Evolutionary conservation across 1,140 invertebrate species (phyloP).

Genomic region (Penaeus japonicus): DNA sequence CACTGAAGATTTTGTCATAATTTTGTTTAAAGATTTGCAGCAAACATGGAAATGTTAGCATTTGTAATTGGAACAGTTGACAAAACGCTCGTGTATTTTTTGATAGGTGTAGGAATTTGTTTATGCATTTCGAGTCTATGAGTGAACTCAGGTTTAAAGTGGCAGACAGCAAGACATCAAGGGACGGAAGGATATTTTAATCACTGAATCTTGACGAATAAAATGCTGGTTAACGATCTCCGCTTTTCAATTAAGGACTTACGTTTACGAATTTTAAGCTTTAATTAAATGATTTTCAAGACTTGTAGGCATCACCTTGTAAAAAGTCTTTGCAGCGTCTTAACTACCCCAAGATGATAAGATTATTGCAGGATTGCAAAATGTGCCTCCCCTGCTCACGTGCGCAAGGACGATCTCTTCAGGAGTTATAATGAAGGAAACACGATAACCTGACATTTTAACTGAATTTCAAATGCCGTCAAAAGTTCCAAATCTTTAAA

Average conservation of each 20-base stretch:
- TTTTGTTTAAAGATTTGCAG: slow-evolving; percentile 34
- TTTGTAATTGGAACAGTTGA: slow-evolving; percentile 49
- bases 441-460: slow-evolving; percentile 34
- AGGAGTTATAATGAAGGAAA: slow-evolving; percentile 7
- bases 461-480: background rate
- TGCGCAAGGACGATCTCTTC: background rate
- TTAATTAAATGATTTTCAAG: no score
- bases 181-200: no score
- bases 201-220: no score
- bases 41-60: slow-evolving; percentile 49
- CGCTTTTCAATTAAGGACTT: no score
- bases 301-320: no score
- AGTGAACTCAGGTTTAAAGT: no score
- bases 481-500: slow-evolving; percentile 31
- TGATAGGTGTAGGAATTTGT: no score
- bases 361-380: background rate
- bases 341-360: background rate
- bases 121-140: no score
- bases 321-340: background rate
- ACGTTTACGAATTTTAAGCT: no score
- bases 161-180: no score
- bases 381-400: background rate
- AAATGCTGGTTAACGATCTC: no score
- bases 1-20: slow-evolving; percentile 52
- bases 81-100: slow-evolving; percentile 31